Conservation (phyloP, 2,888 invertebrate species). For the Tanypteryx hageni region DNA sequence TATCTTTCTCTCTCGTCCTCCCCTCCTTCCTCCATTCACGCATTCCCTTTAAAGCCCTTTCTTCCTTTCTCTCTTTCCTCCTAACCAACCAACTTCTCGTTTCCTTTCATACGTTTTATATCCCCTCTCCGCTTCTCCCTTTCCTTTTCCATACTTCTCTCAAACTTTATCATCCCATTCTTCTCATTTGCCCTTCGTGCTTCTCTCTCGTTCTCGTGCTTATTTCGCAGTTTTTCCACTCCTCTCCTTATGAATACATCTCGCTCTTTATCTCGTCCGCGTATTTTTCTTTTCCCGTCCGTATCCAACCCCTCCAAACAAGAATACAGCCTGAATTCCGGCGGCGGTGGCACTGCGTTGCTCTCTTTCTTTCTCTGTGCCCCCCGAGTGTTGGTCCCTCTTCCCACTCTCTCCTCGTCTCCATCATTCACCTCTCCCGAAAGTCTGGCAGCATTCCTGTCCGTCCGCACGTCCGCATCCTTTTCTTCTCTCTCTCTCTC, state of each 20-base stretch:
- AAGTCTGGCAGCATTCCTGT: conserved; percentile 12
- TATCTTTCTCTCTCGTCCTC: not conserved
- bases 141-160: not conserved
- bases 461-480: not conserved
- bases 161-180: not conserved
- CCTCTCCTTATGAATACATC: not conserved
- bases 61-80: not conserved
- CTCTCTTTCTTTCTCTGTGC: too few species aligned
- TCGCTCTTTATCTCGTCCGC: not conserved
- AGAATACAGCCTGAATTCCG: too few species aligned
- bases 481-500: not conserved
- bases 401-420: not conserved
- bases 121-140: not conserved
- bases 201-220: not conserved
- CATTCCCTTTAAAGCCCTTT: not conserved
- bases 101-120: not conserved
- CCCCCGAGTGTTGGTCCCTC: not conserved
- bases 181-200: not conserved
- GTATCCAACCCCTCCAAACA: not conserved
- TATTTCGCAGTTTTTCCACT: not conserved
- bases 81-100: not conserved
- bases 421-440: not conserved
- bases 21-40: conserved; percentile 1
- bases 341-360: too few species aligned
- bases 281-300: not conserved